Base-by-base conservation (phyloP, 2,113 vertebrate species). In the Trogon melanurus region DNA sequence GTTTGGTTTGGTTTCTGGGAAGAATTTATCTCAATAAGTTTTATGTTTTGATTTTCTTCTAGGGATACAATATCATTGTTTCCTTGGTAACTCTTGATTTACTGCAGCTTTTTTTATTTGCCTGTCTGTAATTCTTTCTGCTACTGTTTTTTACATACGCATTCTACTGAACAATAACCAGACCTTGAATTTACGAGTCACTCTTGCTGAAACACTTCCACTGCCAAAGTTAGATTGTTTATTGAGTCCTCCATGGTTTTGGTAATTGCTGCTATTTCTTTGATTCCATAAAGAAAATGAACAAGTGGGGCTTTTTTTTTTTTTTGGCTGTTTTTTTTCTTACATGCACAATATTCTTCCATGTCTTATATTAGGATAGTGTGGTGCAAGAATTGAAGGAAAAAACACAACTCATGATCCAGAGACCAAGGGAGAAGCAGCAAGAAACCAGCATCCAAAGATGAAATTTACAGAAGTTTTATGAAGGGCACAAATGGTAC, bases 271-370 rank as follows among this genome's bases (percentile, higher is more conserved):
- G 11, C 7, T 58, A 7, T 69, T 95, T 88, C 26, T 80, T 85
- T 87, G 62, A 50, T 44, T 70, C 56, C 5, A 20, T 29, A 84
- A 64, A 71, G 19, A 23, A 85, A 72, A 83, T 30, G 1, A 66
- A n/a, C 5, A 22, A 0, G 0, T 34, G 20, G 6, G 18, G 6
- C 2, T 0, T 18, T 22, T 21, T 21, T 18, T 22, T 21, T 21
- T 50, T 3, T 38, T 89, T 67, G 7, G 41, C 41, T 41, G 13
- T 8, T 8, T 41, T 41, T 41, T 67, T 79, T 81, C 36, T 20
- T 69, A 69, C 75, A 60, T 23, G 18, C 11, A 71, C 16, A 85
- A 54, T 3, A 48, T 61, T 41, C 4, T 53, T 65, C 19, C 19
- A 53, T 5, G 8, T 14, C 4, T n/a, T 69, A 8, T 88, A 66